A percentile compares a stretch with the other conserved stretches of the same genome.
Evolutionary conservation across 2,113 vertebrate species (phyloP).

Genomic region (Ranitomeya imitator): DNA sequence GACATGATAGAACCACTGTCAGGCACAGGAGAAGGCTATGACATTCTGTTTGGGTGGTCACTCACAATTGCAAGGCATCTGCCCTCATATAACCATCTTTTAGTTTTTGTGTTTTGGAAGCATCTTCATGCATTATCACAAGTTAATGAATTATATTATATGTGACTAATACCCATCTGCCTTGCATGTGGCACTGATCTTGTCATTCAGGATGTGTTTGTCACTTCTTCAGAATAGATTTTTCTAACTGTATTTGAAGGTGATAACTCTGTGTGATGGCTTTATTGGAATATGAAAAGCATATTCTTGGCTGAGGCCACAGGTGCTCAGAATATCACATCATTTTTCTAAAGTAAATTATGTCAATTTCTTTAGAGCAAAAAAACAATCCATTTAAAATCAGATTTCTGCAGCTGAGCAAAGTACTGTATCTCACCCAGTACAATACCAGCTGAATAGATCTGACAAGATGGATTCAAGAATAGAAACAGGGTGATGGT

Average conservation of each 20-base stretch:
- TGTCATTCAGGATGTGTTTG: background rate
- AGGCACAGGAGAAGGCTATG: background rate
- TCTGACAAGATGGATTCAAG: background rate
- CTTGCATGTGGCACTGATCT: background rate
- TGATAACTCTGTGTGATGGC: constrained; percentile 4
- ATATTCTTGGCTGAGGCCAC: background rate
- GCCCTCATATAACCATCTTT: background rate
- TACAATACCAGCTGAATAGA: background rate
- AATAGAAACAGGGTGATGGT: background rate
- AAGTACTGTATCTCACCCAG: background rate
- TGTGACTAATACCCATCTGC: background rate
- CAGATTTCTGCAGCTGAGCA: background rate
- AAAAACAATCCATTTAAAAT: constrained; percentile 4
- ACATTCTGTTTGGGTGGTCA: background rate
- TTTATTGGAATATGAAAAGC: background rate
- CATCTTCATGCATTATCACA: background rate
- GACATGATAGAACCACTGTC: no score
- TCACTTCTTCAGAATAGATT: background rate
- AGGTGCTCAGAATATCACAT: background rate
- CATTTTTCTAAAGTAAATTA: constrained; percentile 6
- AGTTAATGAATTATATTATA: background rate
- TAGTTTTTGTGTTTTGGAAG: background rate
- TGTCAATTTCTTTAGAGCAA: background rate
- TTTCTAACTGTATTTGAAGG: background rate
- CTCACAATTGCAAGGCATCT: background rate